Evolutionary conservation across 2,888 invertebrate species (phyloP).

Genomic region (Caenorhabditis virilis): DNA sequence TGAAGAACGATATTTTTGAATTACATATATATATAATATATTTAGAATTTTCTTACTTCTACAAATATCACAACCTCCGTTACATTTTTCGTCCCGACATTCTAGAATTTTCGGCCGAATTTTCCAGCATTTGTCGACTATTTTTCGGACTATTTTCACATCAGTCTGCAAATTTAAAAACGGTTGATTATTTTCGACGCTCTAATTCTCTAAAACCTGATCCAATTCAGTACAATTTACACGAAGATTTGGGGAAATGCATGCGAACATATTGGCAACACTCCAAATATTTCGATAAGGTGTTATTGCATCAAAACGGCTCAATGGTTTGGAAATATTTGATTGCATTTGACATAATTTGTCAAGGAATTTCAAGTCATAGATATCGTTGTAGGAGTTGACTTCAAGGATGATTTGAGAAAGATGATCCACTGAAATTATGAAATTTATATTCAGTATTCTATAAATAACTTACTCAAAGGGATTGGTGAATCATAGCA

Average conservation of each 20-base stretch:
- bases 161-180: no score
- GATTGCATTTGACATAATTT: slow-evolving; percentile 58
- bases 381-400: slow-evolving; percentile 47
- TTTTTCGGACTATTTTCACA: slow-evolving; percentile 33
- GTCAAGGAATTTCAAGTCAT: slow-evolving; percentile 46
- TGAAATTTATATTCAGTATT: not conserved
- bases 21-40: not conserved
- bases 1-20: slow-evolving; percentile 5
- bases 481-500: slow-evolving; percentile 67
- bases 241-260: slow-evolving; percentile 57
- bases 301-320: slow-evolving; percentile 48
- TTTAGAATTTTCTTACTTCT: slow-evolving; percentile 15
- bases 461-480: slow-evolving; percentile 39
- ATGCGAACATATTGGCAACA: slow-evolving; percentile 60
- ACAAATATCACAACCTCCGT: slow-evolving; percentile 29
- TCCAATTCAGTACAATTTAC: slow-evolving; percentile 60
- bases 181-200: no score
- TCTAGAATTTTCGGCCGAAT: slow-evolving; percentile 49
- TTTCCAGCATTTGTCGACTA: slow-evolving; percentile 48
- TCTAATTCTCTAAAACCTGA: no score
- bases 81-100: slow-evolving; percentile 43
- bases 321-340: slow-evolving; percentile 38
- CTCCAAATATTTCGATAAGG: slow-evolving; percentile 59
- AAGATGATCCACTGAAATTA: slow-evolving; percentile 63
- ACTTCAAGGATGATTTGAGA: slow-evolving; percentile 62